phyloP scores from a whole-genome alignment of 1,140 invertebrate species.

The Macrostomum lignano region DNA sequence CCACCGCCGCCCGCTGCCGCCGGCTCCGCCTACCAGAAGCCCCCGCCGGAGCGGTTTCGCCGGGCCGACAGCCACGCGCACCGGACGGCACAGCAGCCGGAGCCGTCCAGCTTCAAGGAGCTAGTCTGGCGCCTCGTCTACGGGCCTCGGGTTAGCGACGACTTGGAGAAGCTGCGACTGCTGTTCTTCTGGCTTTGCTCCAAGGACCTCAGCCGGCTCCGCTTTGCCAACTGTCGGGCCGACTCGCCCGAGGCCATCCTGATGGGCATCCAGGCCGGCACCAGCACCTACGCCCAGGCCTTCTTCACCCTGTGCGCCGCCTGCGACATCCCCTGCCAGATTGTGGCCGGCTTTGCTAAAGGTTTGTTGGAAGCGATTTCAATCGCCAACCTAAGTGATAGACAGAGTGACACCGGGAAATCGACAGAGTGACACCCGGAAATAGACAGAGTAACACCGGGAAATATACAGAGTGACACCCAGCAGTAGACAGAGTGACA shows the following conservation, averaged over 20 bases:
- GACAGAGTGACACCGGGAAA: no score
- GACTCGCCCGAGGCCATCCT: constrained; percentile 25
- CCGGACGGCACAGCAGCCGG: constrained; percentile 21
- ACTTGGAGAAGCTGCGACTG: constrained; percentile 27
- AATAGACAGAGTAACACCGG: no score
- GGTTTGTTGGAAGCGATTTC: no score
- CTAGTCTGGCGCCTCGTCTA: constrained; percentile 28
- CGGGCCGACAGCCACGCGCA: constrained; percentile 26
- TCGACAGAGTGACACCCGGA: no score
- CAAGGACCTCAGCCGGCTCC: constrained; percentile 23
- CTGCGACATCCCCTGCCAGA: constrained; percentile 23
- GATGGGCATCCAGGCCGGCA: constrained; percentile 23
- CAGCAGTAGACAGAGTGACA: no score
- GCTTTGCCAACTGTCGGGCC: constrained; percentile 18
- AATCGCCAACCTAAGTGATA: no score
- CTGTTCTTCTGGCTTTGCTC: constrained; percentile 28
- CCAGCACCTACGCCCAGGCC: constrained; percentile 26
- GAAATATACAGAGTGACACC: no score
- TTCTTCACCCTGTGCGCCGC: constrained; percentile 28
- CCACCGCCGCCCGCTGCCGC: no score
- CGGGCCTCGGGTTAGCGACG: constrained; percentile 24
- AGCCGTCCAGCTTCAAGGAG: constrained; percentile 22
- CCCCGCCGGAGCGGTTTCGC: no score
- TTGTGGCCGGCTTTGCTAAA: constrained; percentile 26
- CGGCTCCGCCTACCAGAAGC: no score